phyloP scores from a whole-genome alignment of 2,888 invertebrate species.

The Apamea crenata region DNA sequence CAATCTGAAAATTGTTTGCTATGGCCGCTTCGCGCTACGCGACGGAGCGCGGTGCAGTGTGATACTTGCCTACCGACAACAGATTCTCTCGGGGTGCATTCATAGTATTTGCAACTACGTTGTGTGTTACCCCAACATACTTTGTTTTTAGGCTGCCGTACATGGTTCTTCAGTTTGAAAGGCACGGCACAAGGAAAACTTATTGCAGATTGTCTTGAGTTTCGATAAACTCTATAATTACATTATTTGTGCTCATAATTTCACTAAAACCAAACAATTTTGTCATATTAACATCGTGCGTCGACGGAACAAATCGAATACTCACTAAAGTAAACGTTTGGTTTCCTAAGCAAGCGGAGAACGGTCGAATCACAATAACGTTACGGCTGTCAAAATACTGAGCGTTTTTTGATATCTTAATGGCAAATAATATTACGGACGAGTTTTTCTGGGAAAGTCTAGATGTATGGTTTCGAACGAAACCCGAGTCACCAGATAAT shows the following conservation, averaged over 20 bases:
- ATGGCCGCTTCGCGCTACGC: too few species aligned
- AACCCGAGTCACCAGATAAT: not conserved
- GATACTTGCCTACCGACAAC: not conserved
- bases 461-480: not conserved
- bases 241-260: slow-evolving; percentile 35
- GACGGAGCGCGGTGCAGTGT: too few species aligned
- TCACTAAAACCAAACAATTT: not conserved
- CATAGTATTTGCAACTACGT: not conserved
- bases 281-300: slow-evolving; percentile 4
- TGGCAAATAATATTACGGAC: not conserved
- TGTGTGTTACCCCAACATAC: not conserved
- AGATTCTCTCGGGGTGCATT: not conserved
- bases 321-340: not conserved
- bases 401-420: not conserved
- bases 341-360: slow-evolving; percentile 8
- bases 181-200: not conserved
- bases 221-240: not conserved
- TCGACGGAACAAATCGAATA: slow-evolving; percentile 26
- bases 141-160: not conserved
- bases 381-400: not conserved
- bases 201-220: not conserved
- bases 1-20: too few species aligned
- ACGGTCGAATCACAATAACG: not conserved
- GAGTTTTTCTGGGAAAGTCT: not conserved
- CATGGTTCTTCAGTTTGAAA: not conserved